Conservation (phyloP, 2,113 vertebrate species). For the Sula dactylatra region DNA sequence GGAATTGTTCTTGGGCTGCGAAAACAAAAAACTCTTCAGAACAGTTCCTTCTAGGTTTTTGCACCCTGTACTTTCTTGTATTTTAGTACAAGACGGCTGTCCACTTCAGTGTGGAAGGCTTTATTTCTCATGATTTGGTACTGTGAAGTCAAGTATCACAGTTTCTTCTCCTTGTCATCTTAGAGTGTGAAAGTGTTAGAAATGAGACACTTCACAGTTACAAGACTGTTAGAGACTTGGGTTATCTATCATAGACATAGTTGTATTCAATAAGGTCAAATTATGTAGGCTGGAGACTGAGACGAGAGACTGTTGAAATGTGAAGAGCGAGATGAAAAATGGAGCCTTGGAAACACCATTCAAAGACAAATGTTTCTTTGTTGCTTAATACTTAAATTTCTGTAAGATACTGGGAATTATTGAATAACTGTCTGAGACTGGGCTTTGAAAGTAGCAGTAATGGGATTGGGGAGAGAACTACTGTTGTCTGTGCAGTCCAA, state of each 20-base stretch:
- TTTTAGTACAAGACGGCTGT: not conserved
- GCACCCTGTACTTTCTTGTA: not conserved
- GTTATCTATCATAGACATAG: not conserved
- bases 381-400: not conserved
- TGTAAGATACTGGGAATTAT: not conserved
- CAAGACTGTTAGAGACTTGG: not conserved
- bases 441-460: not conserved
- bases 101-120: not conserved
- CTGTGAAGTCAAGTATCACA: not conserved
- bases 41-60: not conserved
- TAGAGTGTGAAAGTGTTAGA: not conserved
- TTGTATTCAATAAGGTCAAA: not conserved
- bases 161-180: not conserved
- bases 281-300: not conserved
- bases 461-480: not conserved
- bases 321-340: not conserved
- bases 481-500: rapidly evolving
- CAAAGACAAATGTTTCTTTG: not conserved
- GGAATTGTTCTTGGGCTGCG: not conserved
- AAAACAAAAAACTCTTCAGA: not conserved
- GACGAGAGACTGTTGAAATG: not conserved
- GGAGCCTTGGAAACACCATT: not conserved
- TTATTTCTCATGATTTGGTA: not conserved
- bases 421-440: not conserved
- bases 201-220: not conserved